phyloP scores from a whole-genome alignment of 2,888 invertebrate genomes.

The Cerceris ruficornis region DNA sequence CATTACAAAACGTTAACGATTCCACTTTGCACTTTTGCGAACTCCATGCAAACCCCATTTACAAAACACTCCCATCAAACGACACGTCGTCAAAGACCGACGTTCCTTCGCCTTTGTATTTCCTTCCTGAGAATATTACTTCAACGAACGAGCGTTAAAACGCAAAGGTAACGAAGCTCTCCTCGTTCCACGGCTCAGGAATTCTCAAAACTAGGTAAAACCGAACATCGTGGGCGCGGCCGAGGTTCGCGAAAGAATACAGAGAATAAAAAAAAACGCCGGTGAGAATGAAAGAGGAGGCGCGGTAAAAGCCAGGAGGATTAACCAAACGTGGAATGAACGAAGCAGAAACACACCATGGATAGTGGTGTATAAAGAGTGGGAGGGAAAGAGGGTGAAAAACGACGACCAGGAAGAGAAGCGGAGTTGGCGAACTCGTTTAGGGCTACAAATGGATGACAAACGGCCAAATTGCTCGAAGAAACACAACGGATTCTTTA shows the following conservation, averaged over 20 bases:
- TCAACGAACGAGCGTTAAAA: background rate
- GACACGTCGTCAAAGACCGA: no score
- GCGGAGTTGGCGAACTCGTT: conserved; percentile 4
- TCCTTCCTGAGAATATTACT: no score
- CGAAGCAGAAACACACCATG: conserved; percentile 4
- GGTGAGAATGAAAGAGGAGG: background rate
- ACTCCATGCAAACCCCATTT: no score
- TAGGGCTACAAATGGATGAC: conserved; percentile 23
- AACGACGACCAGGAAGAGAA: background rate
- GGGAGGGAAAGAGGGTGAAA: background rate
- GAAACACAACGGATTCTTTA: conserved; percentile 45
- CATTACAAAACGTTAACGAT: no score
- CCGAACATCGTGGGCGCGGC: background rate
- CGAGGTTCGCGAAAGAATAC: background rate
- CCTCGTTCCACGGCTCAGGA: background rate
- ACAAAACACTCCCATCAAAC: no score
- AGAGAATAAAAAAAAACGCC: background rate
- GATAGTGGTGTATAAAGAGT: no score
- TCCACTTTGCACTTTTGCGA: no score
- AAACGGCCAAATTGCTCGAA: conserved; percentile 48
- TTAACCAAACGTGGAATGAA: conserved; percentile 15
- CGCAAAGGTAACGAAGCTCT: conserved; percentile 1
- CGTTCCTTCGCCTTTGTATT: no score
- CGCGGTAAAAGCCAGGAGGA: background rate
- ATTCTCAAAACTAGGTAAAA: background rate